A percentile compares a stretch with the other conserved stretches of the same genome.
These are phyloP conservation scores for Grantiella picta DNA, from an alignment of 2,113 vertebrate species.

Conservation along the genomic window DNA sequence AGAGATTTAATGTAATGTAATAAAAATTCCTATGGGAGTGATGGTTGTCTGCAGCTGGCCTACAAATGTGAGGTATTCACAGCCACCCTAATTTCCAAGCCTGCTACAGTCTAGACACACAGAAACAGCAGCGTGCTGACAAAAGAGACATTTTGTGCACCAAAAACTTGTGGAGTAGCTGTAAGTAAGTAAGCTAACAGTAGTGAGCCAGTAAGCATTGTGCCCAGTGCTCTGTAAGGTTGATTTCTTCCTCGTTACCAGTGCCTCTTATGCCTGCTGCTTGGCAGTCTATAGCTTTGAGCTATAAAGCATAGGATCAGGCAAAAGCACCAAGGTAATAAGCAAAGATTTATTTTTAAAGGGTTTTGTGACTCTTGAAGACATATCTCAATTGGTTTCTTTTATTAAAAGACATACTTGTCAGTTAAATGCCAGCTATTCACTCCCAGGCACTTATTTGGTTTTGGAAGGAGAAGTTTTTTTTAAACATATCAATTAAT, in stretches of 20 bases:
- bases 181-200: background rate
- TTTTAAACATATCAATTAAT: background rate
- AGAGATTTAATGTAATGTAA: background rate
- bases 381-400: background rate
- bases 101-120: background rate
- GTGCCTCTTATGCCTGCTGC: background rate
- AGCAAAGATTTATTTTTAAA: background rate
- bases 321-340: background rate
- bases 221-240: background rate
- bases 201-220: background rate
- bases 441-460: background rate
- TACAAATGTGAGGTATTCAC: background rate
- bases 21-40: background rate
- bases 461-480: background rate
- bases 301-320: background rate
- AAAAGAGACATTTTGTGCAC: background rate
- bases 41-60: background rate
- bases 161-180: background rate
- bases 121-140: background rate
- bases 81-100: background rate
- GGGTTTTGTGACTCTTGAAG: background rate
- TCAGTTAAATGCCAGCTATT: background rate
- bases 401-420: background rate
- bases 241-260: background rate
- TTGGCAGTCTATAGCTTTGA: background rate